Evolutionary conservation across 2,113 vertebrate species (phyloP), one percentile per base, ranked within the genome.

Genomic region (Mungos mungo): DNA sequence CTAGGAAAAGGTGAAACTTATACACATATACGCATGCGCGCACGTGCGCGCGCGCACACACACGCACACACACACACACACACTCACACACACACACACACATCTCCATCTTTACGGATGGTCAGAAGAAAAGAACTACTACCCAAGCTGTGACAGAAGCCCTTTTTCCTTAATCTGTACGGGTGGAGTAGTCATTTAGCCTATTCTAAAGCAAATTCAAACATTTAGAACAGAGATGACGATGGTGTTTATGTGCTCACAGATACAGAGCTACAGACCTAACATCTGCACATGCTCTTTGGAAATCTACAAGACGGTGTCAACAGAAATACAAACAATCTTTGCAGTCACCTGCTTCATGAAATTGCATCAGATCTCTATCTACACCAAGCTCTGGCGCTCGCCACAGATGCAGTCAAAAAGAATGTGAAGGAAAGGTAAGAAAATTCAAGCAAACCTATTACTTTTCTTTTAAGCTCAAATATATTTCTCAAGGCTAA

Each of bases 401-500:
- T 79, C 95, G 31, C 25, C 47, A 3, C 0, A 0, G 13, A 47
- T 41, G 47, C 50, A 45, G 71, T 57, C 13, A 4, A 77, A 77
- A 0, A 33, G 33, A 97, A 35, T 52, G 27, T 41, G 84, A 85
- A 98, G 21, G 93, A 77, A 95, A 95, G 69, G 68, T 93, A 15
- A 69, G 69, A 86, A 96, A 93, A 96, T 93, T 85, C 88, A 27
- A 19, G 96, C 89, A 72, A 97, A 87, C 96, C 97, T 86, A 90
- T 97, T 76, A 97, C 83, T 96, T 84, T 96, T 94, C 84, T 86
- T 93, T 89, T 97, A 72, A 92, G 96, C 92, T 98, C 96, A 93
- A 97, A 66, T 97, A 31, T 47, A 19, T 97, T 97, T 97, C 97
- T 97, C 96, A 97, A 79, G 97, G 98, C 98, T 92, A 88, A 91